A percentile compares a stretch with the other conserved stretches of the same genome.
phyloP scores from a whole-genome alignment of 2,888 invertebrate species.

The Lysandra coridon region DNA sequence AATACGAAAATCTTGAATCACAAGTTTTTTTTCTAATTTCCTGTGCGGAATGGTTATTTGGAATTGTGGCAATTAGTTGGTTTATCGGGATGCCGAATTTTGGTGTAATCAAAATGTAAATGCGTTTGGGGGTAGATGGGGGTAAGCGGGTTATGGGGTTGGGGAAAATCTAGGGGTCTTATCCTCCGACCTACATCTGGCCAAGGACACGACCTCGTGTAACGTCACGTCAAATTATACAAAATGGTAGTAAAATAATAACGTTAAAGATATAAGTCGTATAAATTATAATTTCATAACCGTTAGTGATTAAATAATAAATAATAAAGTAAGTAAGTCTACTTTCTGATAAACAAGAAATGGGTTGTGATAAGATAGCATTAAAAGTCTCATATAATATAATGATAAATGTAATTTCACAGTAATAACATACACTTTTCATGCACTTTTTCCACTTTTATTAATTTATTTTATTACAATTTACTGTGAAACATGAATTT shows the following conservation, averaged over 20 bases:
- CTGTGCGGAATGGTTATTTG: constrained; percentile 39
- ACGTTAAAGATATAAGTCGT: background rate
- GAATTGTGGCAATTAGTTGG: constrained; percentile 59
- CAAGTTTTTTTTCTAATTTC: constrained; percentile 50
- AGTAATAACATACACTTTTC: too few species aligned
- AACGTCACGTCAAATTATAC: constrained; percentile 3
- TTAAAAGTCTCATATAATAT: too few species aligned
- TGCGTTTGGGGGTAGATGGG: constrained; percentile 49
- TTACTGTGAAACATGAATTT: too few species aligned
- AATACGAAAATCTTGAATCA: background rate
- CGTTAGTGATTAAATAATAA: background rate
- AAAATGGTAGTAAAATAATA: background rate
- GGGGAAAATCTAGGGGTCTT: constrained; percentile 44
- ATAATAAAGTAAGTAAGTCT: background rate
- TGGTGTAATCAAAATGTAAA: constrained; percentile 75
- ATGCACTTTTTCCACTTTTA: too few species aligned
- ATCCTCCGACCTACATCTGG: constrained; percentile 75
- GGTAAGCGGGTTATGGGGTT: background rate
- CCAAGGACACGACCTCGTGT: constrained; percentile 67
- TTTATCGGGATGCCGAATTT: constrained; percentile 58
- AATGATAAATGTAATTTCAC: too few species aligned
- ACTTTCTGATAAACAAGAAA: background rate
- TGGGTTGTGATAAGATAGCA: background rate
- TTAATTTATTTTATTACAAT: too few species aligned
- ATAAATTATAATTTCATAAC: background rate